phyloP scores from a whole-genome alignment of 2,113 vertebrate genomes.

The Dendrocopos noguchii region DNA sequence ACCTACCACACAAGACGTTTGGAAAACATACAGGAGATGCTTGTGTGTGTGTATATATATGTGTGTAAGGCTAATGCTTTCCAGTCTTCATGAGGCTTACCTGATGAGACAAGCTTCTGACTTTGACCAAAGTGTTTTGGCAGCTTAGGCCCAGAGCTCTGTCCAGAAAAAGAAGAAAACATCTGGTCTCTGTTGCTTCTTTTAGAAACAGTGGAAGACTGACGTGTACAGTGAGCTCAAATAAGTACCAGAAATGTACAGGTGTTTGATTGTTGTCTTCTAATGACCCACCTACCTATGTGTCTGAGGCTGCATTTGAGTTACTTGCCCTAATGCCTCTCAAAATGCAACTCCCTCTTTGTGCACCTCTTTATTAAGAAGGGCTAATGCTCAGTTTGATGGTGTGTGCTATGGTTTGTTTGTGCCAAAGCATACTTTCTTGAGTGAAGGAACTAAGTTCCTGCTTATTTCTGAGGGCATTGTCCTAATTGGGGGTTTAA shows the following conservation, averaged over 20 bases:
- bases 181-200: slow-evolving; percentile 19
- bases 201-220: slow-evolving; percentile 5
- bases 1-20: neutral
- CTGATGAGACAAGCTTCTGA: neutral
- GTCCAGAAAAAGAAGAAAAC: slow-evolving; percentile 22
- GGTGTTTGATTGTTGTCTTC: neutral
- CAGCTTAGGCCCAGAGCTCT: neutral
- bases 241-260: neutral
- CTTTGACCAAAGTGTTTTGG: neutral
- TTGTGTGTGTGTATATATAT: neutral
- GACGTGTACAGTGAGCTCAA: neutral
- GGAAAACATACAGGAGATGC: neutral
- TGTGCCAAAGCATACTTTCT: neutral
- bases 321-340: neutral
- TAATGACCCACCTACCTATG: neutral
- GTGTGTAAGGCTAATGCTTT: neutral
- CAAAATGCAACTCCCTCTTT: neutral
- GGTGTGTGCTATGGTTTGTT: neutral
- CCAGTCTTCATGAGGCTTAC: fast-evolving
- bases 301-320: neutral
- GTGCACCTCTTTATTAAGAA: neutral
- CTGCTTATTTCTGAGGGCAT: neutral
- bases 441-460: neutral
- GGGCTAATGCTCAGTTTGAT: neutral
- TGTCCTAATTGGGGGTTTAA: slow-evolving; percentile 1